These are phyloP conservation scores for Rotaria magnacalcarata DNA, from an alignment of 2,888 invertebrate genomes.

Conservation along the genomic window DNA sequence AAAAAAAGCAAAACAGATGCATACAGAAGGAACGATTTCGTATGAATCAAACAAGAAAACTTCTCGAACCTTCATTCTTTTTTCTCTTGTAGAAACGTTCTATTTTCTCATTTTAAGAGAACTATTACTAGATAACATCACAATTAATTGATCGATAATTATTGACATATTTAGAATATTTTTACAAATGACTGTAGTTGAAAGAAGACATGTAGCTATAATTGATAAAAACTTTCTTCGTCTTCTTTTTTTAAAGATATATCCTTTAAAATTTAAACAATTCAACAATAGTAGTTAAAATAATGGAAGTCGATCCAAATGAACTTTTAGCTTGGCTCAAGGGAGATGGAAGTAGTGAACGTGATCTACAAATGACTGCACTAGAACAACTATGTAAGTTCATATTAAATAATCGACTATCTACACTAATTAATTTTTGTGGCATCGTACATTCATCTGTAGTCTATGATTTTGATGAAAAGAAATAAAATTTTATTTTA, in stretches of 20 bases:
- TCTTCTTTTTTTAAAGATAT: background rate
- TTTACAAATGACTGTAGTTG: too few relatives aligned
- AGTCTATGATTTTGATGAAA: too few relatives aligned
- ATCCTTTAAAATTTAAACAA: background rate
- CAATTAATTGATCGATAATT: too few relatives aligned
- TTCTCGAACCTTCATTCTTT: background rate
- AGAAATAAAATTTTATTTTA: too few relatives aligned
- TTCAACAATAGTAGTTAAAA: background rate
- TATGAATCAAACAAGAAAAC: background rate
- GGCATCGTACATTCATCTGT: too few relatives aligned
- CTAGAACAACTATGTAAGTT: constrained; percentile 81
- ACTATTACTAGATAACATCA: background rate
- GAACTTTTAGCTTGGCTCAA: constrained; percentile 92
- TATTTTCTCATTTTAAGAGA: background rate
- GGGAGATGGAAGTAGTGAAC: constrained; percentile 80
- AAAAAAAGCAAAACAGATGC: background rate
- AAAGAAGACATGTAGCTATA: too few relatives aligned
- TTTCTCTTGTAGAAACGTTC: too few relatives aligned
- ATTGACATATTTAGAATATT: too few relatives aligned
- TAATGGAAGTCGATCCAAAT: constrained; percentile 72
- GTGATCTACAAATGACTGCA: constrained; percentile 97
- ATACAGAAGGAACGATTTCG: background rate
- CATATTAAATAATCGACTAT: background rate
- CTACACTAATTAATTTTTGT: too few relatives aligned
- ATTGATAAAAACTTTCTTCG: too few relatives aligned